phyloP scores from a whole-genome alignment of 2,113 vertebrate species.

The Epinephelus lanceolatus region DNA sequence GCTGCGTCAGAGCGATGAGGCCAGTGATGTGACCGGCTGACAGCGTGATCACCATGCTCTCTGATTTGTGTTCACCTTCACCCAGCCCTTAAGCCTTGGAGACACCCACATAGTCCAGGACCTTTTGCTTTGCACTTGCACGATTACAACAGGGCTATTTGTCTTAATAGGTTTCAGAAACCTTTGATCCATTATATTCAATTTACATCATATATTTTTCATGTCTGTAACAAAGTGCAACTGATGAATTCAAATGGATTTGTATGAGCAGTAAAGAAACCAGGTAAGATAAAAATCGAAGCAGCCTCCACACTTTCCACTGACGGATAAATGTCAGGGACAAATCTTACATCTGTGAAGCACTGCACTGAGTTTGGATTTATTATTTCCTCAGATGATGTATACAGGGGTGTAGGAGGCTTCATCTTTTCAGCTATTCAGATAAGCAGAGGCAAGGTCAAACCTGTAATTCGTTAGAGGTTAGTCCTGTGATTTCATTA shows the following conservation, averaged over 20 bases:
- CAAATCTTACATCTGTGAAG: background rate
- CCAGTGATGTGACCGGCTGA: background rate
- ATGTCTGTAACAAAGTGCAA: background rate
- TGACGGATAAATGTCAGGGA: constrained; percentile 33
- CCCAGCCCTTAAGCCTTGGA: background rate
- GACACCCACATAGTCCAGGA: background rate
- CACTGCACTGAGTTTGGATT: background rate
- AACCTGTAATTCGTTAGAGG: constrained; percentile 22
- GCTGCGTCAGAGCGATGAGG: background rate
- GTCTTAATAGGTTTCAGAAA: background rate
- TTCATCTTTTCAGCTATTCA: constrained; percentile 5
- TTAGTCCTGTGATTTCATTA: constrained; percentile 4
- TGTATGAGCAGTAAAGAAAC: background rate
- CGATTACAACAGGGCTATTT: background rate
- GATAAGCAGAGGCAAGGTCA: constrained; percentile 27
- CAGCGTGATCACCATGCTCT: background rate
- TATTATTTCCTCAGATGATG: background rate
- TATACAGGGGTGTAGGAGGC: background rate
- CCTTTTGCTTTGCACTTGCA: background rate
- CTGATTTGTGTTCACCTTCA: background rate
- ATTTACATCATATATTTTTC: background rate
- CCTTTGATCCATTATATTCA: background rate
- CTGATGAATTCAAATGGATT: background rate
- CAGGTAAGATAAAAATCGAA: background rate
- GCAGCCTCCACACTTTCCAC: background rate